phyloP scores from a whole-genome alignment of 2,888 invertebrate species.

The Limenitis camilla region DNA sequence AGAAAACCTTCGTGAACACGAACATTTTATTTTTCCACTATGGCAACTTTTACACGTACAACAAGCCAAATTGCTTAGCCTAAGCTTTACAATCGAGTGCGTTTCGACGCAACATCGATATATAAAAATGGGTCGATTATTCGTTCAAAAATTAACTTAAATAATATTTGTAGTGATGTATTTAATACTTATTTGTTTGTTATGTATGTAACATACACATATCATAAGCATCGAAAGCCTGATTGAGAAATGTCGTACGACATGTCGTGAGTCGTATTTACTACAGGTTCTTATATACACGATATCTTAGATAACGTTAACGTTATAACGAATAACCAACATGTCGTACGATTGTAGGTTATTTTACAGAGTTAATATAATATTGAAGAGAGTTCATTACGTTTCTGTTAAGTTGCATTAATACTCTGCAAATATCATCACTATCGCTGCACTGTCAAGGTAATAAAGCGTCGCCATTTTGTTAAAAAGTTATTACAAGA shows the following conservation, averaged over 20 bases:
- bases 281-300: slow-evolving; percentile 10
- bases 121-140: slow-evolving; percentile 39
- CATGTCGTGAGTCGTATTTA: background rate
- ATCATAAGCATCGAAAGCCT: slow-evolving; percentile 2
- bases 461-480: slow-evolving; percentile 5
- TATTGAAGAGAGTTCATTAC: too few species aligned
- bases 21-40: slow-evolving; percentile 54
- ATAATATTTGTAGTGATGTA: slow-evolving; percentile 65
- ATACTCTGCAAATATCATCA: too few species aligned
- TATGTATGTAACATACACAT: slow-evolving; percentile 29
- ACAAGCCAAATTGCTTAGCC: slow-evolving; percentile 48
- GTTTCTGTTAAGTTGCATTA: too few species aligned
- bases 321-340: background rate
- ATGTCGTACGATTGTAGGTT: slow-evolving; percentile 2
- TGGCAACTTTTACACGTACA: slow-evolving; percentile 57
- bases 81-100: slow-evolving; percentile 42
- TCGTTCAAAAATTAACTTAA: slow-evolving; percentile 11
- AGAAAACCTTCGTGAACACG: slow-evolving; percentile 33
- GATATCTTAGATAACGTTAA: slow-evolving; percentile 9
- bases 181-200: slow-evolving; percentile 44
- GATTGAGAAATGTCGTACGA: slow-evolving; percentile 4
- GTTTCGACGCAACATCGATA: slow-evolving; percentile 61
- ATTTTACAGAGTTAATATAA: background rate
- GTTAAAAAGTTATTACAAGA: slow-evolving; percentile 16
- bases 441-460: slow-evolving; percentile 3